A percentile compares a stretch with the other conserved stretches of the same genome.
phyloP scores from a whole-genome alignment of 2,797 vertebrate species.

The Phoebastria nigripes region DNA sequence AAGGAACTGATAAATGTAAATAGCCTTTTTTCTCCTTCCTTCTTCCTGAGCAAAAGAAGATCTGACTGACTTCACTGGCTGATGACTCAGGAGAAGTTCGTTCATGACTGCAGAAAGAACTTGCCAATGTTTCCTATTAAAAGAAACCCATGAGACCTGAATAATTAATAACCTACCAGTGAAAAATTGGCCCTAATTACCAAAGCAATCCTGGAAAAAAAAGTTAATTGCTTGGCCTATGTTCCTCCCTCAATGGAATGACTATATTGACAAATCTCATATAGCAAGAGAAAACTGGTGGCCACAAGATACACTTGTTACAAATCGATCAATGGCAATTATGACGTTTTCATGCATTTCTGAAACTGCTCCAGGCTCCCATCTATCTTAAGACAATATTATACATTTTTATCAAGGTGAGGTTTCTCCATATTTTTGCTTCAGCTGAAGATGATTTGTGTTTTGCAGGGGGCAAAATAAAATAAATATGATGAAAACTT shows the following conservation, averaged over 20 bases:
- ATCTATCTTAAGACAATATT: background rate
- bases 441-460: background rate
- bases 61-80: background rate
- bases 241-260: constrained; percentile 36
- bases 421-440: background rate
- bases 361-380: constrained; percentile 24
- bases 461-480: background rate
- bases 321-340: constrained; percentile 52
- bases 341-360: constrained; percentile 39
- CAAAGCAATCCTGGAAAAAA: constrained; percentile 18
- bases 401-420: background rate
- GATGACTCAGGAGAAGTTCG: background rate
- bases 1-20: background rate
- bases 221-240: constrained; percentile 58
- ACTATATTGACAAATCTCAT: constrained; percentile 52
- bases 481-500: background rate
- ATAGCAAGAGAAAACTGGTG: constrained; percentile 11
- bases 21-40: background rate
- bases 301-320: constrained; percentile 38
- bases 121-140: constrained; percentile 4
- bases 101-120: constrained; percentile 6
- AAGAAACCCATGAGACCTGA: constrained; percentile 22
- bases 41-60: background rate
- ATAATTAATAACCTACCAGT: constrained; percentile 59
- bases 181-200: constrained; percentile 57